These are phyloP conservation scores for Perdita meconis DNA, from an alignment of 2,888 invertebrate species.

Conservation along the genomic window DNA sequence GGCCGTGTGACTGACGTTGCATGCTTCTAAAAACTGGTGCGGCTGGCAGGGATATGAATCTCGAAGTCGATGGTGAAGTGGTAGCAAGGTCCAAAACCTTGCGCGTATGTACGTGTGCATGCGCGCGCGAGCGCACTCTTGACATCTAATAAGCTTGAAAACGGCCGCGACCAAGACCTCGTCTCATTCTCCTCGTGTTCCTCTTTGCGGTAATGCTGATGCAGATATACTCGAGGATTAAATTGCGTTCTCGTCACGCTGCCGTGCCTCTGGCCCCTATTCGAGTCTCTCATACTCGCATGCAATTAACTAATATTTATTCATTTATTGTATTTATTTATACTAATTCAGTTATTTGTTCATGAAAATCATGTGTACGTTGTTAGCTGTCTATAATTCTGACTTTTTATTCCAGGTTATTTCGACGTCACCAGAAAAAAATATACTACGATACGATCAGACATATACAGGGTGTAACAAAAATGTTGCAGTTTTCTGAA, in stretches of 20 bases:
- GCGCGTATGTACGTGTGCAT: neutral
- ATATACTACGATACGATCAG: no score
- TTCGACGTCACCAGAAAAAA: no score
- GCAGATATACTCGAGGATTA: slow-evolving; percentile 34
- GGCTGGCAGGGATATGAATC: slow-evolving; percentile 75
- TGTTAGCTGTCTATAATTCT: no score
- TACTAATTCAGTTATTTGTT: no score
- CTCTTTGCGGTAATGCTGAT: slow-evolving; percentile 31
- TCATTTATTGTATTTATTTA: neutral
- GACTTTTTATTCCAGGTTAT: no score
- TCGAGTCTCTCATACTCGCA: neutral
- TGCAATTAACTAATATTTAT: slow-evolving; percentile 3
- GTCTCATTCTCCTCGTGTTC: slow-evolving; percentile 25
- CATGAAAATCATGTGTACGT: no score
- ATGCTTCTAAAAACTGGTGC: slow-evolving; percentile 78
- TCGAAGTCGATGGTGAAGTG: slow-evolving; percentile 58
- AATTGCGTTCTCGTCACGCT: slow-evolving; percentile 12
- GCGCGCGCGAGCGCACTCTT: neutral
- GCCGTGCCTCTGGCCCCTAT: neutral
- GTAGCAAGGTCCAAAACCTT: slow-evolving; percentile 70
- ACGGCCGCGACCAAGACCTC: slow-evolving; percentile 72
- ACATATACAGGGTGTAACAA: no score
- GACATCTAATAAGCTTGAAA: slow-evolving; percentile 49
- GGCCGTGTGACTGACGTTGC: slow-evolving; percentile 66
- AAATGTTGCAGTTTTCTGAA: no score